Evolutionary conservation across 2,888 invertebrate species (phyloP).

Genomic region (Conops quadrifasciatus): DNA sequence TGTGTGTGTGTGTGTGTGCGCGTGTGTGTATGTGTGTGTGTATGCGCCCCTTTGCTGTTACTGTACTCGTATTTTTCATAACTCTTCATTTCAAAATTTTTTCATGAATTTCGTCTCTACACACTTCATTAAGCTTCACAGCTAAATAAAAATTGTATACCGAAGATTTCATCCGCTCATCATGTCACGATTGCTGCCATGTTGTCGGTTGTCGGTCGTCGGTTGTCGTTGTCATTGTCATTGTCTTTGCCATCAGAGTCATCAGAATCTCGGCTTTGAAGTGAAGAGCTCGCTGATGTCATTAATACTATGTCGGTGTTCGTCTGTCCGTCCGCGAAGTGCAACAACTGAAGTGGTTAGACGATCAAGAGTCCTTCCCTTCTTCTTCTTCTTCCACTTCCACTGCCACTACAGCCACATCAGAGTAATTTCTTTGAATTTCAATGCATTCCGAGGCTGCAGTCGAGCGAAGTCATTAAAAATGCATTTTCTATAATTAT

Average conservation of each 20-base stretch:
- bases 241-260: neutral
- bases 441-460: slow-evolving; percentile 10
- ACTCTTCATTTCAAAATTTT: neutral
- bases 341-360: slow-evolving; percentile 7
- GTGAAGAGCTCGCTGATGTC: slow-evolving; percentile 27
- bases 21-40: too few species aligned
- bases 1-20: too few species aligned
- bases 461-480: slow-evolving; percentile 31
- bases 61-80: too few species aligned
- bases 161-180: slow-evolving; percentile 12
- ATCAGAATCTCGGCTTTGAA: slow-evolving; percentile 22
- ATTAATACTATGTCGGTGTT: slow-evolving; percentile 14
- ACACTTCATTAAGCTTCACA: slow-evolving; percentile 13
- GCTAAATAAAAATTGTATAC: slow-evolving; percentile 23
- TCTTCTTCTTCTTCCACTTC: too few species aligned
- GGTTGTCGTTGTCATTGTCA: too few species aligned
- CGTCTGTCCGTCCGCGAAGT: neutral
- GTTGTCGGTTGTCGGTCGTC: neutral
- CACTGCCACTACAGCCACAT: too few species aligned
- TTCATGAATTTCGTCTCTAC: neutral
- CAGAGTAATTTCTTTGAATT: slow-evolving; percentile 4
- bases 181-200: too few species aligned
- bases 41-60: too few species aligned
- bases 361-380: too few species aligned
- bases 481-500: slow-evolving; percentile 34